These are phyloP conservation scores for Centropristis striata DNA, from an alignment of 2,113 vertebrate species.

Conservation along the genomic window DNA sequence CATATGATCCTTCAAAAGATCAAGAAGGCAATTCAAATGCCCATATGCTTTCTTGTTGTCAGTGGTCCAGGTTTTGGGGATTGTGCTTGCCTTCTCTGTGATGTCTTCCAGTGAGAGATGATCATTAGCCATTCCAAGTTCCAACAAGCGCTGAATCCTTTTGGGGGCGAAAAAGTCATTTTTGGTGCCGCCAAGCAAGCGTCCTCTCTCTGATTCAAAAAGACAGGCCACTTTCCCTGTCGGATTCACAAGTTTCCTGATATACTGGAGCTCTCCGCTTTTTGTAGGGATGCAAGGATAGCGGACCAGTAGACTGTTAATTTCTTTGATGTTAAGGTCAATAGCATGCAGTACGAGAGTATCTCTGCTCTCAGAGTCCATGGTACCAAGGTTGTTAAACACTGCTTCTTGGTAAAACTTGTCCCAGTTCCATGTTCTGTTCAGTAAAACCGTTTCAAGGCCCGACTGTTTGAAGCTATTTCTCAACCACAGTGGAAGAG, in stretches of 20 bases:
- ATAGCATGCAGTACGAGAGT: conserved; percentile 85
- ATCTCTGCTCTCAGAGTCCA: conserved; percentile 80
- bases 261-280: conserved; percentile 79
- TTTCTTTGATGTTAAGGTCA: conserved; percentile 77
- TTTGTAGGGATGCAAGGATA: conserved; percentile 86
- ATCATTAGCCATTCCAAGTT: conserved; percentile 86
- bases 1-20: conserved; percentile 77
- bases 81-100: conserved; percentile 79
- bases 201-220: conserved; percentile 81
- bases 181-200: conserved; percentile 81
- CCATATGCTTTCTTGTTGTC: conserved; percentile 69
- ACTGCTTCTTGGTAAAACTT: conserved; percentile 85
- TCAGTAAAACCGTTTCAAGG: conserved; percentile 55
- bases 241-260: conserved; percentile 86
- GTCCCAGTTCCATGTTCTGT: conserved; percentile 84
- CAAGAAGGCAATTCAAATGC: conserved; percentile 80
- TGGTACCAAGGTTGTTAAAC: conserved; percentile 82
- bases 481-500: conserved; percentile 84
- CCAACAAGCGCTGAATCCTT: conserved; percentile 80
- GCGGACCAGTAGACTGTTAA: conserved; percentile 78
- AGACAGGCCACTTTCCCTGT: conserved; percentile 80
- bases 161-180: conserved; percentile 79
- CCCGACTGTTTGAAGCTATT: conserved; percentile 76
- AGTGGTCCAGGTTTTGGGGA: conserved; percentile 60
- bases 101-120: conserved; percentile 81